phyloP scores from a whole-genome alignment of 2,797 vertebrate species.

The Lepidocolaptes lacrymiger region DNA sequence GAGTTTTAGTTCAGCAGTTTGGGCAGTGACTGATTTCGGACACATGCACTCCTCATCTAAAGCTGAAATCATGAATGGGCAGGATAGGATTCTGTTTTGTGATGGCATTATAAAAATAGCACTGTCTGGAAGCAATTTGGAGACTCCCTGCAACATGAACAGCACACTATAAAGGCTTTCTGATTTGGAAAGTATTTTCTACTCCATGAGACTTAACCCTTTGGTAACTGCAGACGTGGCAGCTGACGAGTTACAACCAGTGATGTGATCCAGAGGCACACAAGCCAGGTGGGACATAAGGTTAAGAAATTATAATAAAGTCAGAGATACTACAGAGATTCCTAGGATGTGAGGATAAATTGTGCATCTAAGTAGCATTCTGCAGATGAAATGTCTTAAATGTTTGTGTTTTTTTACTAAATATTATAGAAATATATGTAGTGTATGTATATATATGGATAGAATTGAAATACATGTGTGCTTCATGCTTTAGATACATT shows the following conservation, averaged over 20 bases:
- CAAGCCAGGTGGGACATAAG: neutral
- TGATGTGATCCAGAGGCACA: neutral
- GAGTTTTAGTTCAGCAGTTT: neutral
- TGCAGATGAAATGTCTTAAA: neutral
- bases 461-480: neutral
- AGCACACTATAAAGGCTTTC: neutral
- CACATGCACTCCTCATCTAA: neutral
- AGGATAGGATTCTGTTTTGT: conserved; percentile 49
- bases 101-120: conserved; percentile 67
- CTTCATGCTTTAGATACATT: neutral
- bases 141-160: conserved; percentile 49
- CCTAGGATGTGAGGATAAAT: neutral
- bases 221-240: neutral
- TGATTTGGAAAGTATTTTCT: neutral
- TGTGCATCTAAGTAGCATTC: neutral
- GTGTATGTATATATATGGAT: neutral
- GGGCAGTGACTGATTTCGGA: neutral
- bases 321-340: neutral
- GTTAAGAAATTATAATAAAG: neutral
- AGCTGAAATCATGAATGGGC: neutral
- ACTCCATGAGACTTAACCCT: neutral
- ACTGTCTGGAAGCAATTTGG: conserved; percentile 73
- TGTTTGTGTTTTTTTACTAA: neutral
- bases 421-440: neutral
- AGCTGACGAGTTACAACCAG: neutral